Evolutionary conservation across 35 echinoderm and acorn worm species (phyloP), one percentile per base, ranked within the genome.

Genomic region (Holothuria glaberrima): DNA sequence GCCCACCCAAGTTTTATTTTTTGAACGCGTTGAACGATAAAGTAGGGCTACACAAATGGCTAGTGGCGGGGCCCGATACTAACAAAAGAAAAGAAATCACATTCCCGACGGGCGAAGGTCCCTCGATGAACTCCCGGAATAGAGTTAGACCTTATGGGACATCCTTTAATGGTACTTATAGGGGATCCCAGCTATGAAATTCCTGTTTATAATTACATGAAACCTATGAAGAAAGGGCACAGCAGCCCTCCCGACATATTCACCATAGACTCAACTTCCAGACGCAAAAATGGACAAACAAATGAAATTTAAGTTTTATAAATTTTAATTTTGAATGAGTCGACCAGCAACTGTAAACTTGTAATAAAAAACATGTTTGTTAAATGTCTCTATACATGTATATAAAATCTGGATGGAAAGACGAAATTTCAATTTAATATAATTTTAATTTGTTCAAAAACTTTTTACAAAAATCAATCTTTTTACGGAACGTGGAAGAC

Each of bases 271-370:
- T 22, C 3, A 65, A 7, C n/a, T n/a, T 66, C 63, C 21, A 66
- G 22, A 66, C 21, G 21, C 63, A 25, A 69, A 30, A 69, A 69
- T 30, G 31, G 31, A 69, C 0, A 25, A 27, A 69, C 66, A 69
- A 21, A 28, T 69, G 25, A 69, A 2, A 24, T 69, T 69, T 22
- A 69, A 33, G 31, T 69, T 75, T 75, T 45, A 19, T 41, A 75
- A 34, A 75, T 41, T 21, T 45, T 75, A 38, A 75, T 75, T 45
- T 17, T 75, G 9, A 44, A 32, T 16, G 14, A 35, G 71, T 75
- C 71, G 71, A 75, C 71, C 71, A 35, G 71, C 71, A 75, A 75
- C 71, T 34, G 32, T 75, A 41, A 41, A 17, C 17, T 26, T 69
- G 25, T 29, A 69, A 7, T 7, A 41, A 41, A 27, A 69, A 69